Evolutionary conservation across 1,140 invertebrate genomes (phyloP).

Genomic region (Macrobrachium nipponense): DNA sequence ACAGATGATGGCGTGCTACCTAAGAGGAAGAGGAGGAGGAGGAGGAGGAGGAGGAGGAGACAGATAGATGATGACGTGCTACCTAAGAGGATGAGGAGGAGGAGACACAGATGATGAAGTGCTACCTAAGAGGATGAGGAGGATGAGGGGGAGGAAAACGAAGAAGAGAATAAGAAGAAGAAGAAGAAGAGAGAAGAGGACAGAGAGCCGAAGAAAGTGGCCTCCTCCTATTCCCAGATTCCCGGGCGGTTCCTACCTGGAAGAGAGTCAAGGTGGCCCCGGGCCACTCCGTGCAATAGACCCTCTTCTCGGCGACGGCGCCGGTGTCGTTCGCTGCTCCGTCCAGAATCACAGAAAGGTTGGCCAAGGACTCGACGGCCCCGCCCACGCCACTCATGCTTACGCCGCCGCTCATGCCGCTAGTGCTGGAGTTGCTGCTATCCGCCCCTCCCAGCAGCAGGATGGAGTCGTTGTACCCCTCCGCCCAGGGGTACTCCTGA

Average conservation of each 20-base stretch:
- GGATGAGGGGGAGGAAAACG: too few relatives aligned
- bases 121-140: too few relatives aligned
- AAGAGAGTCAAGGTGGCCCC: conserved; percentile 69
- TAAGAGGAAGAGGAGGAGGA: too few relatives aligned
- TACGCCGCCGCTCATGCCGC: not conserved
- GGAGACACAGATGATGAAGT: too few relatives aligned
- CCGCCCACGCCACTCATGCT: too few relatives aligned
- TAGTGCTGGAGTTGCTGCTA: not conserved
- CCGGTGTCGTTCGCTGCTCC: not conserved
- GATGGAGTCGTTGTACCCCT: conserved; percentile 29
- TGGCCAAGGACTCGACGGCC: not conserved
- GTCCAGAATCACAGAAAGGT: too few relatives aligned
- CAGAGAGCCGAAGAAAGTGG: not conserved
- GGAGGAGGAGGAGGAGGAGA: too few relatives aligned
- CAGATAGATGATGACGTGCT: too few relatives aligned
- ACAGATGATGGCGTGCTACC: too few relatives aligned
- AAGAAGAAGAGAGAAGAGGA: not conserved
- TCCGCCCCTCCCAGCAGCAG: not conserved
- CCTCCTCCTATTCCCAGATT: too few relatives aligned
- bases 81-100: too few relatives aligned
- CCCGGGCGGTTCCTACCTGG: conserved; percentile 70
- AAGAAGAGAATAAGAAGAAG: not conserved
- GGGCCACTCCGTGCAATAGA: conserved; percentile 37
- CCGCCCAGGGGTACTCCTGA: conserved; percentile 19
- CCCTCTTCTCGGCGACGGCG: not conserved